These are phyloP conservation scores for Nibea albiflora DNA, from an alignment of 2,113 vertebrate species.

Conservation along the genomic window DNA sequence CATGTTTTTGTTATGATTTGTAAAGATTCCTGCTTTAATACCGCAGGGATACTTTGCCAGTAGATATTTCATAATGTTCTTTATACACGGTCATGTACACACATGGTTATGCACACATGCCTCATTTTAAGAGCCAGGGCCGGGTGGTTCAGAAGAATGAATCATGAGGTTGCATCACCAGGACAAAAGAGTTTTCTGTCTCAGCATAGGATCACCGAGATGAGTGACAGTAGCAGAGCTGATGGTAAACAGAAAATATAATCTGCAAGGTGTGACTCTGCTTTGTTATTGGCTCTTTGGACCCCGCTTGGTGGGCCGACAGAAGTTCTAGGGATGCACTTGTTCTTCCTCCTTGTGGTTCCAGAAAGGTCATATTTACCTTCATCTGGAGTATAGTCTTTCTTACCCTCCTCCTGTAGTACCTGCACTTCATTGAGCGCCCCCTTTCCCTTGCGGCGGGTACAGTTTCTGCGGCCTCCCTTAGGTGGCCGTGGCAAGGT, in stretches of 20 bases:
- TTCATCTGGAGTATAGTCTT: slow-evolving; percentile 80
- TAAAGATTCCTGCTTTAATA: slow-evolving; percentile 51
- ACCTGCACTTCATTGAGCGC: slow-evolving; percentile 86
- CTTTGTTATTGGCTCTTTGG: slow-evolving; percentile 86
- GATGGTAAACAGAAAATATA: slow-evolving; percentile 72
- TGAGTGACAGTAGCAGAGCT: slow-evolving; percentile 81
- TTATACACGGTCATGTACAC: slow-evolving; percentile 62
- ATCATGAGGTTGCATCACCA: slow-evolving; percentile 51
- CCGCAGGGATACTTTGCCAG: slow-evolving; percentile 48
- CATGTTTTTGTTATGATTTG: slow-evolving; percentile 61
- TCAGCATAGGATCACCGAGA: slow-evolving; percentile 88
- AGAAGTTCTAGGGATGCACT: slow-evolving; percentile 91
- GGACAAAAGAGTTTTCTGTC: slow-evolving; percentile 27
- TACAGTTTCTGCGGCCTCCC: slow-evolving; percentile 89
- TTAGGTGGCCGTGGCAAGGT: slow-evolving; percentile 78
- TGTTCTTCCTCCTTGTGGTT: slow-evolving; percentile 88
- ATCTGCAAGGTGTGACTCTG: slow-evolving; percentile 64
- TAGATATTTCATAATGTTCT: slow-evolving; percentile 53
- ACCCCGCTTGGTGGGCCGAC: slow-evolving; percentile 92
- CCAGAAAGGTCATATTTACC: slow-evolving; percentile 77
- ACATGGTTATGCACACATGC: slow-evolving; percentile 59
- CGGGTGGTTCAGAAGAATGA: slow-evolving; percentile 53
- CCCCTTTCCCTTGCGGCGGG: slow-evolving; percentile 84
- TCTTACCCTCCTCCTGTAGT: slow-evolving; percentile 69
- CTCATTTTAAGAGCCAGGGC: slow-evolving; percentile 69